Evolutionary conservation across 2,113 vertebrate species (phyloP).

Genomic region (Orycteropus afer): DNA sequence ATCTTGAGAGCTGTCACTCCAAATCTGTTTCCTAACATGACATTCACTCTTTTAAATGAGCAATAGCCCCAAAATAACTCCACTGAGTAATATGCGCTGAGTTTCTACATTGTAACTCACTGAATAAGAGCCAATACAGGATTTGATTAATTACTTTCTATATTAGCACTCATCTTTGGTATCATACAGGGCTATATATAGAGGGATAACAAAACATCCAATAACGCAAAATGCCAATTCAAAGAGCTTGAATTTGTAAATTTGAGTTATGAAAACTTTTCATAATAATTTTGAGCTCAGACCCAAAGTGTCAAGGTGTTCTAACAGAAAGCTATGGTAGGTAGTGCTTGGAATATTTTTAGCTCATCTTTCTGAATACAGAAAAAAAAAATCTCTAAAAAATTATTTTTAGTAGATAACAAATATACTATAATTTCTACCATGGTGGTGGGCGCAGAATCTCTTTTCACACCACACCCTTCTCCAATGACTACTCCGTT

Average conservation of each 20-base stretch:
- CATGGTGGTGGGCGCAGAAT: no score
- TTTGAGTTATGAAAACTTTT: not conserved
- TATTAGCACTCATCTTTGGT: not conserved
- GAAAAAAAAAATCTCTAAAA: not conserved
- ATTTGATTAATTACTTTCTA: not conserved
- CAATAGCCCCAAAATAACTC: not conserved
- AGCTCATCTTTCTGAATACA: not conserved
- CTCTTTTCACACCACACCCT: accelerated
- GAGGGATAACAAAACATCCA: not conserved
- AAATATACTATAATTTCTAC: not conserved
- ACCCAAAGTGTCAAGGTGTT: not conserved
- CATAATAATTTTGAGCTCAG: not conserved
- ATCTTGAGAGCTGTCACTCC: not conserved
- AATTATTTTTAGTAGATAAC: not conserved
- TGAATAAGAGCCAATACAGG: not conserved
- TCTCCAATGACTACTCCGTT: not conserved
- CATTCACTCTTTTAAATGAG: not conserved
- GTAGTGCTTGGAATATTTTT: not conserved
- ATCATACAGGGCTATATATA: not conserved
- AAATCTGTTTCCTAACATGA: not conserved
- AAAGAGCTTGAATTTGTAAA: not conserved
- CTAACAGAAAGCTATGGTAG: not conserved
- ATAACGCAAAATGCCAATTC: not conserved
- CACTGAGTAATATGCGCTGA: not conserved
- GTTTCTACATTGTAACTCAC: not conserved